Base-by-base conservation (phyloP, 2,113 vertebrate species). In the Pseudorhombus dupliciocellatus region DNA sequence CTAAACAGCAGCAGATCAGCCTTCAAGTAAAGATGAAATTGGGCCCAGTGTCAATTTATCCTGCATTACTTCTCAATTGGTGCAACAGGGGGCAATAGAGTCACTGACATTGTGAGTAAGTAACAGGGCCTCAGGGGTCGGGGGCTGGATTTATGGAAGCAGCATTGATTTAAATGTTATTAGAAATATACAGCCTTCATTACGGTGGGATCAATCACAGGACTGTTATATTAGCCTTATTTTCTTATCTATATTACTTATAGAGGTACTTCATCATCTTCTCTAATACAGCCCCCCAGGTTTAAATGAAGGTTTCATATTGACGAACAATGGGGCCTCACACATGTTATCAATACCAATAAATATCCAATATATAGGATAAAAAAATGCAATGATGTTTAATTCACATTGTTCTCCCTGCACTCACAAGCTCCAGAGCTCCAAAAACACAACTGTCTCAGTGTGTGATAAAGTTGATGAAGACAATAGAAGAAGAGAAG, bases 21-120 rank as follows among this genome's bases (percentile, higher is more conserved):
- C 63, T 73, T 79, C 77, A 73, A 75, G 83, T 84, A 77, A 73
- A 90, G 87, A 87, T 88, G 81, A 88, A 92, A 92, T 92, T 88
- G 90, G 82, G 72, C 77, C 63, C 59, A 30, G 79, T 79, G 87
- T 93, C 91, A 90, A 88, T 92, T 92, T 88, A 86, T 87, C 82
- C 83, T 89, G 71, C 87, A 84, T 90, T 91, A 90, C 83, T 76
- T 55, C 66, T 87, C 80, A 79, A 74, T 78, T 71, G 87, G 80
- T 70, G 72, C 73, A 88, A 89, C 57, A 82, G 79, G 83, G 86
- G 75, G 53, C 85, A 91, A 89, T 70, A 70, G 81, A 88, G 84
- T 86, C 77, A 75, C 70, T 86, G 84, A 75, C 66, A 68, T 74
- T 70, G 54, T 69, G 90, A 92, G 52, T 73, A 83, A 76, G 66